A percentile compares a stretch with the other conserved stretches of the same genome.
phyloP scores from a whole-genome alignment of 1,140 invertebrate genomes.

The Prorops nasuta region DNA sequence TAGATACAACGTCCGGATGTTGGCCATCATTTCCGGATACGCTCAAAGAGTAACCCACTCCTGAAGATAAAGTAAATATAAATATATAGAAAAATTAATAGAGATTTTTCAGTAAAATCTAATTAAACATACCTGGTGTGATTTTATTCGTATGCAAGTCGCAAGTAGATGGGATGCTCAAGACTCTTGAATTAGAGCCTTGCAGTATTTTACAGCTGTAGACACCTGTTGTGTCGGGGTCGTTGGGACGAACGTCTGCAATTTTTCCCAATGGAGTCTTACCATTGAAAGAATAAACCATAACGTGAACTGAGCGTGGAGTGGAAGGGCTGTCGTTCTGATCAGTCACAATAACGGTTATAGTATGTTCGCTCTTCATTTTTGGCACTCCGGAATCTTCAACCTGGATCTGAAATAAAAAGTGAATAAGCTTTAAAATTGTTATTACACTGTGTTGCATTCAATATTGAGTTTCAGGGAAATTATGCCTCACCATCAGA shows the following conservation, averaged over 20 bases:
- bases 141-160: conserved; percentile 73
- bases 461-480: no score
- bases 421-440: no score
- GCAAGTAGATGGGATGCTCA: conserved; percentile 75
- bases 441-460: no score
- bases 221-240: conserved; percentile 82
- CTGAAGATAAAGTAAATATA: conserved; percentile 18
- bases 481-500: conserved; percentile 64
- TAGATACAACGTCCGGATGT: conserved; percentile 80
- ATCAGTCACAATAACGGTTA: conserved; percentile 79
- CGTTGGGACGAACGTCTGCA: conserved; percentile 87
- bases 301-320: conserved; percentile 76
- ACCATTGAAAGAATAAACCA: conserved; percentile 77
- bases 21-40: conserved; percentile 87
- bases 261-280: conserved; percentile 74
- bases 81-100: background rate
- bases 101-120: conserved; percentile 18
- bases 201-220: conserved; percentile 81
- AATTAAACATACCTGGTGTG: conserved; percentile 55
- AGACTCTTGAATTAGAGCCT: conserved; percentile 60
- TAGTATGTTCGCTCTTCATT: conserved; percentile 74
- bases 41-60: conserved; percentile 71
- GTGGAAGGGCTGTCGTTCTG: conserved; percentile 90
- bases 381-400: conserved; percentile 84
- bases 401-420: conserved; percentile 67